phyloP scores from a whole-genome alignment of 2,113 vertebrate species.

The Cololabis saira region DNA sequence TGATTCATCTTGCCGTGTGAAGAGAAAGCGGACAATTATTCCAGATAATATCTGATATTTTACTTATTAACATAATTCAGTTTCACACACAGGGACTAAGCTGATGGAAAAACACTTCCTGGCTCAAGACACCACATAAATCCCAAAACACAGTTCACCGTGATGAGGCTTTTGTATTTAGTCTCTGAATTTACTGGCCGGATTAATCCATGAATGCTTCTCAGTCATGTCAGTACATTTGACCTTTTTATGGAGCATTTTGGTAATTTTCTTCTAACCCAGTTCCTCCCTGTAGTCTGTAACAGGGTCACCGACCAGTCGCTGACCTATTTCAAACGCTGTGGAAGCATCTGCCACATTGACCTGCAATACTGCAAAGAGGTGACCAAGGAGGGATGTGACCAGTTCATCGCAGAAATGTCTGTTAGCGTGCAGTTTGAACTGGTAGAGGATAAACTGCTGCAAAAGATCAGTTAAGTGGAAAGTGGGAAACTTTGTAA shows the following conservation, averaged over 20 bases:
- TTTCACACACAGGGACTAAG: background rate
- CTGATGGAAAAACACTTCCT: background rate
- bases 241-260: conserved; percentile 24
- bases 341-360: conserved; percentile 95
- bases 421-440: conserved; percentile 95
- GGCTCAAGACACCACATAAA: background rate
- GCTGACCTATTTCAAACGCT: conserved; percentile 97
- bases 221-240: conserved; percentile 25
- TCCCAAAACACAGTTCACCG: conserved; percentile 4
- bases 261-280: conserved; percentile 26
- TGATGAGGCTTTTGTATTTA: conserved; percentile 11
- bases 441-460: conserved; percentile 94
- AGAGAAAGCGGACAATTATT: too few relatives aligned
- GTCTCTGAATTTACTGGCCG: background rate
- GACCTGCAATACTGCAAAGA: conserved; percentile 97
- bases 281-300: conserved; percentile 84
- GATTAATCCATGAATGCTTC: conserved; percentile 16
- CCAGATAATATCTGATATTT: too few relatives aligned
- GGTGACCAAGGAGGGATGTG: conserved; percentile 93
- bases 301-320: conserved; percentile 96
- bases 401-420: conserved; percentile 96
- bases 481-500: background rate
- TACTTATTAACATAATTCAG: too few relatives aligned
- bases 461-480: conserved; percentile 92
- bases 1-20: too few relatives aligned